phyloP scores from a whole-genome alignment of 2,888 invertebrate genomes.

The Agonum fuliginosum region DNA sequence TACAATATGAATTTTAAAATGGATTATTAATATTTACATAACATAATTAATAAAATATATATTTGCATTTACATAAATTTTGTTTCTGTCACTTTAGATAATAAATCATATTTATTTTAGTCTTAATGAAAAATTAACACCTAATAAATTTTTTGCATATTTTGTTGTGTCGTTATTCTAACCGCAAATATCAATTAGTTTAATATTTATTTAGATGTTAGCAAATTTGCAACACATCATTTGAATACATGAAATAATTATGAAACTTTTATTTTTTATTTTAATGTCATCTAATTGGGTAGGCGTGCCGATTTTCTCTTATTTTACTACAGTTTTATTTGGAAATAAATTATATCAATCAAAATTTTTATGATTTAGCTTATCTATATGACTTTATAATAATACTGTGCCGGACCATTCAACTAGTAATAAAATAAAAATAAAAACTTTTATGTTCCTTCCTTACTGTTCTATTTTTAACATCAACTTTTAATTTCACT shows the following conservation, averaged over 20 bases:
- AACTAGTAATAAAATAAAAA: neutral
- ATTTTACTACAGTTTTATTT: neutral
- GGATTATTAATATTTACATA: constrained; percentile 4
- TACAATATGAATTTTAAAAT: neutral
- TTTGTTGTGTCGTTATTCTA: neutral
- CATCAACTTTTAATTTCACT: constrained; percentile 10
- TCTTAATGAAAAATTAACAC: constrained; percentile 3
- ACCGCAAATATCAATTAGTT: neutral
- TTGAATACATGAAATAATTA: constrained; percentile 3
- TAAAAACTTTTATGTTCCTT: neutral
- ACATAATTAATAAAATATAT: constrained; percentile 4
- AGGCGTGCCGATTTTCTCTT: neutral
- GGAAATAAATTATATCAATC: neutral
- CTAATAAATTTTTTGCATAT: neutral
- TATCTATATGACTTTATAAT: neutral
- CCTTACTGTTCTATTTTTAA: neutral
- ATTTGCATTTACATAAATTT: constrained; percentile 15
- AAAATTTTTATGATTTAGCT: constrained; percentile 6
- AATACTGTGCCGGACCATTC: neutral
- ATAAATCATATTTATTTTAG: constrained; percentile 19
- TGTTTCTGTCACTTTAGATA: neutral
- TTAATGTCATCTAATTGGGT: neutral
- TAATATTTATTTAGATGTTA: neutral
- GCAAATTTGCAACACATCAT: neutral
- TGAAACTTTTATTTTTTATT: neutral